Conservation (phyloP, 2,113 vertebrate genomes). For the Oryzias woworae region DNA sequence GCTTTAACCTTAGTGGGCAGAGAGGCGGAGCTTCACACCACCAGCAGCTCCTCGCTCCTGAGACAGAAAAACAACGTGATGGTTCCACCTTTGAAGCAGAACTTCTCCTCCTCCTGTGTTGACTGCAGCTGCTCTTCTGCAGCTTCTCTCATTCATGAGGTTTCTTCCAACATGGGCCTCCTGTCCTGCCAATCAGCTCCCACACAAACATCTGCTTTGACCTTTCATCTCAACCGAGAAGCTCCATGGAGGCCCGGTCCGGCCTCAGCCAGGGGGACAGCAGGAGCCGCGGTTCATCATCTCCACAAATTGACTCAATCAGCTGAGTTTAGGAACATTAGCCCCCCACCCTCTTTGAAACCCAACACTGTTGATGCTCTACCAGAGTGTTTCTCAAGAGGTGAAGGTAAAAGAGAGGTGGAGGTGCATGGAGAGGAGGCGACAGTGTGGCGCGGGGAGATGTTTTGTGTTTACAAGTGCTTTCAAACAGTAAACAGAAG, state of each 20-base stretch:
- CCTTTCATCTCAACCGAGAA: background rate
- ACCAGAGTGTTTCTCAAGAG: slow-evolving; percentile 76
- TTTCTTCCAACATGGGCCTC: background rate
- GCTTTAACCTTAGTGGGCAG: background rate
- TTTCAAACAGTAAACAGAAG: too few relatives aligned
- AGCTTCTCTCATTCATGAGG: background rate
- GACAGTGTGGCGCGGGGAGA: background rate
- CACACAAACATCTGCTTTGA: background rate
- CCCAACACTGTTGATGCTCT: slow-evolving; percentile 60
- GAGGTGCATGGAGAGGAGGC: slow-evolving; percentile 31
- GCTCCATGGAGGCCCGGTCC: background rate
- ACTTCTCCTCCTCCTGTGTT: too few relatives aligned
- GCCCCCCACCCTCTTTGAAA: slow-evolving; percentile 59
- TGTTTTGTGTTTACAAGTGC: too few relatives aligned
- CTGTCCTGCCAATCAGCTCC: background rate
- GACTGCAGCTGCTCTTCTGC: too few relatives aligned
- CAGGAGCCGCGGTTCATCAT: slow-evolving; percentile 50
- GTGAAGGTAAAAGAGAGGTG: slow-evolving; percentile 77
- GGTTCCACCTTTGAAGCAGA: background rate
- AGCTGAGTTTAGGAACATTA: slow-evolving; percentile 36
- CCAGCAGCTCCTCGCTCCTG: background rate
- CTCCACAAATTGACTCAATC: slow-evolving; percentile 68
- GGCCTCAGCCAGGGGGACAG: slow-evolving; percentile 34
- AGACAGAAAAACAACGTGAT: background rate
- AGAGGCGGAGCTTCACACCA: background rate